These are phyloP conservation scores for Anguilla anguilla DNA, from an alignment of 2,797 vertebrate species.

Conservation along the genomic window DNA sequence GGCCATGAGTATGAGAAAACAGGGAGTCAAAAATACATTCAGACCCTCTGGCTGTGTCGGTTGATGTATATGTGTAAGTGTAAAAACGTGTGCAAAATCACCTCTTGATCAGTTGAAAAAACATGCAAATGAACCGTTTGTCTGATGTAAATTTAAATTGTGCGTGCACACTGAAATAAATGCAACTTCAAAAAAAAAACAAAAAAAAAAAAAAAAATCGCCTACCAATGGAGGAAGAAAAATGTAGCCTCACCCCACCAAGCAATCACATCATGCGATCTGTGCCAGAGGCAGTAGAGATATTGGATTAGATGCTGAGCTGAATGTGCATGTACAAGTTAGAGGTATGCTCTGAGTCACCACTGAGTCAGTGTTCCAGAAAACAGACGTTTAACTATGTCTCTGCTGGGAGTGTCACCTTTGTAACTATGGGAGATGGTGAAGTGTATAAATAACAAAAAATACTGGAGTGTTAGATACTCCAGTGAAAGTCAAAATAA, in stretches of 20 bases:
- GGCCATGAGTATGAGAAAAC: background rate
- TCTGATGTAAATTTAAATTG: background rate
- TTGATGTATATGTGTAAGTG: too few relatives aligned
- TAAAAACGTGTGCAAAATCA: too few relatives aligned
- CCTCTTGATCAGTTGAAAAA: too few relatives aligned
- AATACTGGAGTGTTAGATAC: background rate
- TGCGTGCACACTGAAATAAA: background rate
- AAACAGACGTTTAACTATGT: background rate
- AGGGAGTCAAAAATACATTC: background rate
- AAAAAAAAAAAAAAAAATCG: background rate
- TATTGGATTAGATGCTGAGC: background rate
- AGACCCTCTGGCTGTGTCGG: background rate
- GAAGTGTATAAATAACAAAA: background rate
- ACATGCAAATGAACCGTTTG: background rate
- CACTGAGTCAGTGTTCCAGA: conserved; percentile 2
- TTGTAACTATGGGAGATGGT: background rate
- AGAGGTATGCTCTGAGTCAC: background rate
- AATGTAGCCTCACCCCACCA: background rate
- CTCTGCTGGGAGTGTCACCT: background rate
- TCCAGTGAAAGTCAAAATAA: too few relatives aligned
- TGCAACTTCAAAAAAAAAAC: background rate
- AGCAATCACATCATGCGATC: background rate
- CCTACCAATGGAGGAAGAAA: too few relatives aligned
- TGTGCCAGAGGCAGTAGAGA: background rate
- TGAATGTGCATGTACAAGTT: background rate